Base-by-base conservation (phyloP, 2,797 vertebrate species). In the Rallus crepitans region DNA sequence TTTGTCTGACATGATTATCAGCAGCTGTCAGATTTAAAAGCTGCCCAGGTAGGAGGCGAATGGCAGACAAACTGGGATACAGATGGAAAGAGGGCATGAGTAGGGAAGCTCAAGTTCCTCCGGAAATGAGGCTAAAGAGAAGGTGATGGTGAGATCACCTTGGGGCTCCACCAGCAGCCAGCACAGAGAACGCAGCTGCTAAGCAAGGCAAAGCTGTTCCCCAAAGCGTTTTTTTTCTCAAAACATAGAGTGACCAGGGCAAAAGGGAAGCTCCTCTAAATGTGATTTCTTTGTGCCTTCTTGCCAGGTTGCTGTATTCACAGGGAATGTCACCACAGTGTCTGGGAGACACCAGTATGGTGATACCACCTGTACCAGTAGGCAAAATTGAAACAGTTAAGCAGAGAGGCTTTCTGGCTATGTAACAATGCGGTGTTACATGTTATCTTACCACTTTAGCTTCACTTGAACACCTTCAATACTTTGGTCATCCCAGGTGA, bases 81-180 rank as follows among this genome's bases (percentile, higher is more conserved):
- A 80, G 66, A 59, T 27, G 31, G 59, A 82, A 39, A 31, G 78
- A 77, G 4, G 63, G 5, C 9, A 48, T 5, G 14, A 69, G 47
- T 12, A 80, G 48, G 89, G 65, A 87, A 91, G 56, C 71, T 87
- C 52, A 63, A 31, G 47, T 70, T 91, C 82, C 68, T 82, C 52
- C 60, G 91, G 64, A 95, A 95, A 82, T 66, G n/a, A 92, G 23
- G 18, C 33, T 73, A 56, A 87, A 66, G 42, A 82, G 66, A 92
- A 84, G 71, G n/a, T 52, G 56, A 64, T 81, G 65, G 33, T 82
- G 71, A 91, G 60, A 87, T 87, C 81, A 87, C 75, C 39, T 84
- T 87, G 52, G 60, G 84, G 86, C 19, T 92, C 65, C 2, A 5
- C 57, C 2, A 31, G 52, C 66, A 89, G 23, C 60, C 10, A 3